Conservation (phyloP, 1,140 invertebrate species). For the Drosophila kikkawai region DNA sequence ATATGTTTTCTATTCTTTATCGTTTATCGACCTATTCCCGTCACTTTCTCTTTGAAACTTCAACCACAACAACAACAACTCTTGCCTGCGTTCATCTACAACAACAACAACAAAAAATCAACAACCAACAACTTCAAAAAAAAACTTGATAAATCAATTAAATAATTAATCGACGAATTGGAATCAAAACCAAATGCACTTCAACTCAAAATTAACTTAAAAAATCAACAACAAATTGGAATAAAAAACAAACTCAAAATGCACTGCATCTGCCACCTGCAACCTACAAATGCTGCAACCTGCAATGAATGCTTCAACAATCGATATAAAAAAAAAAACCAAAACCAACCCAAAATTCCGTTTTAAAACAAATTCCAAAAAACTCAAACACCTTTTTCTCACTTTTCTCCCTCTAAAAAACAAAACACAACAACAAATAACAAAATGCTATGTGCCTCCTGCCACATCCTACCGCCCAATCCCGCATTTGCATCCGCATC, state of each 20-base stretch:
- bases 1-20: slow-evolving; percentile 58
- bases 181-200: slow-evolving; percentile 15
- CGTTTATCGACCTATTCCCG: slow-evolving; percentile 43
- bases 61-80: slow-evolving; percentile 36
- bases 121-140: slow-evolving; percentile 22
- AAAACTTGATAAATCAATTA: slow-evolving; percentile 17
- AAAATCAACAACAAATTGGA: slow-evolving; percentile 43
- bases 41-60: slow-evolving; percentile 12
- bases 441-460: slow-evolving; percentile 27
- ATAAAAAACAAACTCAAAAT: slow-evolving; percentile 19
- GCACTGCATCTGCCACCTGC: slow-evolving; percentile 52
- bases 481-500: slow-evolving; percentile 55
- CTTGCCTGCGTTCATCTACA: slow-evolving; percentile 70
- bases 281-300: slow-evolving; percentile 27
- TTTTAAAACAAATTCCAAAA: slow-evolving; percentile 15
- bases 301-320: slow-evolving; percentile 53
- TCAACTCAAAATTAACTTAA: slow-evolving; percentile 19
- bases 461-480: slow-evolving; percentile 42
- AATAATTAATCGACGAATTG: slow-evolving; percentile 33
- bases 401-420: slow-evolving; percentile 52
- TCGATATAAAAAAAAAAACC: not conserved
- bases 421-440: slow-evolving; percentile 5
- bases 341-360: slow-evolving; percentile 5
- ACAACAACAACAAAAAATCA: slow-evolving; percentile 48
- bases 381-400: slow-evolving; percentile 65